Evolutionary conservation across 64 coral and sea anemone species (phyloP).

Genomic region (Actinia equina): DNA sequence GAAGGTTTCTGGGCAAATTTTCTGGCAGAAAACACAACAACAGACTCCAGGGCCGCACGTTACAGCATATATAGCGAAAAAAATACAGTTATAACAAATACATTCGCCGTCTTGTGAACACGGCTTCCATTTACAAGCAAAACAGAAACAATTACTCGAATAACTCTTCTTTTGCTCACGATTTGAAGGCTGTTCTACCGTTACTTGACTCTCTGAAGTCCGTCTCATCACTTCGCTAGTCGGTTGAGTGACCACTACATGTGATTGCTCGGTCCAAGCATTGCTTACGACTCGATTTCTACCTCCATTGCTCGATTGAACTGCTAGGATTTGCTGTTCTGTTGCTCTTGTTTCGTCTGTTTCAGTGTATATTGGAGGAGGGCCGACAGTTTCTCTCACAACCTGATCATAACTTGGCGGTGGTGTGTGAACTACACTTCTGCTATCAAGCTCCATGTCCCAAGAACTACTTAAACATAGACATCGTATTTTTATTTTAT

Average conservation of each 20-base stretch:
- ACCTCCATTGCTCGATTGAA: not conserved
- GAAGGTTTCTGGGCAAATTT: constrained; percentile 18
- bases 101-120: constrained; percentile 5
- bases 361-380: constrained; percentile 11
- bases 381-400: not conserved
- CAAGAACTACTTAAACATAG: not conserved
- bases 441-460: not conserved
- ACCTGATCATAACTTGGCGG: not conserved
- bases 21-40: not conserved
- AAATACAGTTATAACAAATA: constrained; percentile 21
- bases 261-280: not conserved
- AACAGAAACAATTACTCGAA: constrained; percentile 10
- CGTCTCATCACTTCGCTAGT: not conserved
- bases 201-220: not conserved
- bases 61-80: not conserved
- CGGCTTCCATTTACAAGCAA: constrained; percentile 16
- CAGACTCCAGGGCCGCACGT: not conserved
- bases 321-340: not conserved
- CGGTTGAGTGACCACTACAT: not conserved
- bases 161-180: not conserved
- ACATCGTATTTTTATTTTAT: no score
- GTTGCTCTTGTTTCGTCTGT: not conserved
- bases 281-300: not conserved
- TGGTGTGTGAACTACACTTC: not conserved
- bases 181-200: not conserved